Conservation (phyloP, 2,888 invertebrate genomes). For the Lithodes maja region DNA sequence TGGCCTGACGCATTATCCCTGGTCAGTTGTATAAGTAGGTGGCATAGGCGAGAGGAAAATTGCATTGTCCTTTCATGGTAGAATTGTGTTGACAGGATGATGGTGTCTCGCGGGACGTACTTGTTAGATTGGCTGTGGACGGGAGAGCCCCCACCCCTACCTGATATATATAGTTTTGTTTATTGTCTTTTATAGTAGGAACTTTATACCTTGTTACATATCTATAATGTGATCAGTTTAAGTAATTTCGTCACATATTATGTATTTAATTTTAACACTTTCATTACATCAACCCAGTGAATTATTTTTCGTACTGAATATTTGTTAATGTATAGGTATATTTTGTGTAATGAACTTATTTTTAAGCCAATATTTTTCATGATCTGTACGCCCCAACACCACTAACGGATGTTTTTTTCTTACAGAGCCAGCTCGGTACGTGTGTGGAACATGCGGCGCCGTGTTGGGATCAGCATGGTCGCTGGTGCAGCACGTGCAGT, state of each 20-base stretch:
- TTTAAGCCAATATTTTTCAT: too few relatives aligned
- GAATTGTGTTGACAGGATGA: slow-evolving; percentile 63
- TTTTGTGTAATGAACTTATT: too few relatives aligned
- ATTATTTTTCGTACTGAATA: too few relatives aligned
- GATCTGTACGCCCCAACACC: background rate
- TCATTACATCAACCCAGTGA: too few relatives aligned
- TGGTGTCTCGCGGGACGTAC: slow-evolving; percentile 47
- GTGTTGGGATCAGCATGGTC: slow-evolving; percentile 96
- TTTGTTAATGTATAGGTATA: too few relatives aligned
- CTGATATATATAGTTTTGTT: background rate
- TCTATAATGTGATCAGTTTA: too few relatives aligned
- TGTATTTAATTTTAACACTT: too few relatives aligned
- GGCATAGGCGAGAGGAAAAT: slow-evolving; percentile 55
- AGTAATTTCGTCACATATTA: background rate
- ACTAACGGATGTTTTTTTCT: slow-evolving; percentile 72
- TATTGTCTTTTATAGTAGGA: background rate
- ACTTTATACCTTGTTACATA: too few relatives aligned
- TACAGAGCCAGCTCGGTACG: slow-evolving; percentile 95
- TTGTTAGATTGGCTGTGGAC: slow-evolving; percentile 55
- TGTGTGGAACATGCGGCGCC: slow-evolving; percentile 95
- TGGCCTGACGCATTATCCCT: slow-evolving; percentile 58
- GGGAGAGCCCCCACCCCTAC: background rate
- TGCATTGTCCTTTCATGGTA: slow-evolving; percentile 69
- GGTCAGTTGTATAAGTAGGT: slow-evolving; percentile 69
- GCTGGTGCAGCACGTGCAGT: slow-evolving; percentile 95